Evolutionary conservation across 2,113 vertebrate genomes (phyloP).

Genomic region (Rhea pennata): DNA sequence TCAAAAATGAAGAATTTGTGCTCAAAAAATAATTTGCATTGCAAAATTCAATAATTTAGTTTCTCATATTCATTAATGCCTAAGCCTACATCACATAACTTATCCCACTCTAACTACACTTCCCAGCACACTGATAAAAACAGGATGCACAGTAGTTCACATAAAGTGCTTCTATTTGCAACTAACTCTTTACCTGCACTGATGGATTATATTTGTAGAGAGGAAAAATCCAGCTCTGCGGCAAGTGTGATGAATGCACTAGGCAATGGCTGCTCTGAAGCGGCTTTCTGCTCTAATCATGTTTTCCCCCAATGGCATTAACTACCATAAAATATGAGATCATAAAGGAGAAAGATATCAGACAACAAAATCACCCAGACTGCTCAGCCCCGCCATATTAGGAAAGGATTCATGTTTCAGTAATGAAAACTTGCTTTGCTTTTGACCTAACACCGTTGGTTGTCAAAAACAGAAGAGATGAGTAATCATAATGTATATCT

Average conservation of each 20-base stretch:
- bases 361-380: conserved; percentile 54
- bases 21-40: conserved; percentile 85
- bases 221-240: conserved; percentile 44
- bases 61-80: conserved; percentile 84
- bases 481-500: background rate
- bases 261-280: conserved; percentile 52
- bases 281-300: conserved; percentile 69
- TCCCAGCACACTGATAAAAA: conserved; percentile 70
- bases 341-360: conserved; percentile 63
- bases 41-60: conserved; percentile 84
- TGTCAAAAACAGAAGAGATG: background rate
- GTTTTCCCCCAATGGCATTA: conserved; percentile 63
- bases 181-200: conserved; percentile 63
- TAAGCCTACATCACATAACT: conserved; percentile 82
- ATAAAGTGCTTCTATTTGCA: conserved; percentile 59
- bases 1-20: conserved; percentile 85
- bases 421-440: conserved; percentile 55
- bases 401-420: conserved; percentile 52
- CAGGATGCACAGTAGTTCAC: conserved; percentile 58
- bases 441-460: conserved; percentile 29
- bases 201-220: conserved; percentile 58
- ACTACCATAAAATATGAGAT: conserved; percentile 66
- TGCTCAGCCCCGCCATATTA: conserved; percentile 46
- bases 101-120: conserved; percentile 74
- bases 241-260: conserved; percentile 50